These are phyloP conservation scores for Cardiocondyla obscurior DNA, from an alignment of 1,140 invertebrate species.

Conservation along the genomic window DNA sequence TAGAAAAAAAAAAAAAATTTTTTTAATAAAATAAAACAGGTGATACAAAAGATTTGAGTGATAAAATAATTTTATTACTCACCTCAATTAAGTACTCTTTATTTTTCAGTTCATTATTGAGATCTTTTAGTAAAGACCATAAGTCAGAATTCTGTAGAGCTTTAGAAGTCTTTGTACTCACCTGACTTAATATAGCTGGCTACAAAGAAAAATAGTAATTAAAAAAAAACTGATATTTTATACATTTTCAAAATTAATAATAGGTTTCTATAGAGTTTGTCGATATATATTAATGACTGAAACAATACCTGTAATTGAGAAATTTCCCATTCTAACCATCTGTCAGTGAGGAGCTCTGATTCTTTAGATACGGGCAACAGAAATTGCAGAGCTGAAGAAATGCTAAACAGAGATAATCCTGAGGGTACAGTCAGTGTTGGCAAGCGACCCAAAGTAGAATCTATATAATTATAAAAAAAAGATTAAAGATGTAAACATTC, in stretches of 20 bases:
- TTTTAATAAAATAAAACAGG: slow-evolving; percentile 75
- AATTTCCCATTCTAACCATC: slow-evolving; percentile 91
- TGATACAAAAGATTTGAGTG: slow-evolving; percentile 64
- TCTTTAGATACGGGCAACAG: slow-evolving; percentile 80
- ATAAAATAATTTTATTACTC: slow-evolving; percentile 12
- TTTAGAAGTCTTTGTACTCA: slow-evolving; percentile 72
- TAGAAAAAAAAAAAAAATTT: slow-evolving; percentile 59
- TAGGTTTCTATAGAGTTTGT: neutral
- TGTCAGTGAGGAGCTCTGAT: slow-evolving; percentile 81
- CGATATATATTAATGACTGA: neutral
- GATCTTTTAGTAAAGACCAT: slow-evolving; percentile 76
- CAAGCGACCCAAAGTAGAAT: slow-evolving; percentile 77
- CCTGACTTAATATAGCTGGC: slow-evolving; percentile 79
- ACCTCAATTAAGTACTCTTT: slow-evolving; percentile 82
- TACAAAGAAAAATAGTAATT: slow-evolving; percentile 69
- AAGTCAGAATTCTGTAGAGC: slow-evolving; percentile 75
- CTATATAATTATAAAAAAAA: slow-evolving; percentile 40
- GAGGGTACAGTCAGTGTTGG: slow-evolving; percentile 83
- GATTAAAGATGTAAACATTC: too few species aligned
- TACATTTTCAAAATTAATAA: neutral
- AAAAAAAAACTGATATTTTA: slow-evolving; percentile 41
- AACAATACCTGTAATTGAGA: slow-evolving; percentile 86
- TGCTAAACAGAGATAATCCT: slow-evolving; percentile 84
- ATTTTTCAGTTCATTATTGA: slow-evolving; percentile 75
- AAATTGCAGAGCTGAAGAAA: slow-evolving; percentile 85